Evolutionary conservation across 2,888 invertebrate genomes (phyloP), one percentile per base, ranked within the genome.

Genomic region (Oscheius sp.): DNA sequence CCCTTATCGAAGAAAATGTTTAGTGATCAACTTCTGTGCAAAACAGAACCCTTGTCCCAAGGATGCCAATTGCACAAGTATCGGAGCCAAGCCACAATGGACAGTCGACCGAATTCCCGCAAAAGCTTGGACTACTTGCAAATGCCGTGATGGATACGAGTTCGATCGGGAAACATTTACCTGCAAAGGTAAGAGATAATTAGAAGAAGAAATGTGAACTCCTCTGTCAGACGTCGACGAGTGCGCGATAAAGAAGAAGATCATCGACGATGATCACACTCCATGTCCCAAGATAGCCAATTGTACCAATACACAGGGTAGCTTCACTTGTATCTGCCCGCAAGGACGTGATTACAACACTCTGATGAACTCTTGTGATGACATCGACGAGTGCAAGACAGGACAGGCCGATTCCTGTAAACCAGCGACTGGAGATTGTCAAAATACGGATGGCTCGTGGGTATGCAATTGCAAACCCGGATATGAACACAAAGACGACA

Each of bases 231-330:
- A 71, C 35, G 35, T 59, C 1, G 25, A 71, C n/a, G 63, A 71
- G 25, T 71, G 61, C 43, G 46, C 2, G 25, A 9, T 27, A 43
- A 66, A 66, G 66, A 63, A 16, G 16, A n/a, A 29, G 53, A 23
- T 23, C 7, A 18, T n/a, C n/a, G 45, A 29, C 9, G 23, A 23
- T 13, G 27, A 66, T 16, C 56, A 55, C 13, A 45, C 45, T 23
- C 41, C 52, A n/a, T 72, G 72, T 41, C 53, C 53, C 16, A 52
- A 35, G 1, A 46, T 29, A 3, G 52, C 72, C 13, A 55, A 52
- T 9, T 73, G 73, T 27, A n/a, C 5, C 9, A 69, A 73, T 49
- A 69, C 56, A 16, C 35, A 46, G n/a, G 73, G 73, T 27, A 41
- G 56, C 7, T 73, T 61, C 53, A 29, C 13, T 25, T 73, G 73